A percentile compares a stretch with the other conserved stretches of the same genome.
Evolutionary conservation across 2,113 vertebrate genomes (phyloP).

Genomic region (Thunnus maccoyii): DNA sequence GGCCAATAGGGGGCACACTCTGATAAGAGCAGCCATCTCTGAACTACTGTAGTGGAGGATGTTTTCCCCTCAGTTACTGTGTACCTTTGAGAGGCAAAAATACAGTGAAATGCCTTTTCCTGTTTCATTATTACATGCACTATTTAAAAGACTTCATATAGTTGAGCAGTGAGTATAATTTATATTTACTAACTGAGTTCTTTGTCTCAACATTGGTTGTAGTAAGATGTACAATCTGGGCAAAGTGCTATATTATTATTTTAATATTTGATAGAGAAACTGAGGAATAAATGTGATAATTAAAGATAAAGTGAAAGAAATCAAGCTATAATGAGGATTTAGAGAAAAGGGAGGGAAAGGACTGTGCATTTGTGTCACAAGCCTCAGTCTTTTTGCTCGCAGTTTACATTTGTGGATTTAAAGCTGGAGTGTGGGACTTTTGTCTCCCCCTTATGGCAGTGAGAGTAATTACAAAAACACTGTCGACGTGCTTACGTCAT

Average conservation of each 20-base stretch:
- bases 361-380: conserved; percentile 33
- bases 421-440: too few relatives aligned
- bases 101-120: conserved; percentile 10
- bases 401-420: neutral
- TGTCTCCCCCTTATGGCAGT: too few relatives aligned
- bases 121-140: conserved; percentile 53
- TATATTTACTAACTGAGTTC: conserved; percentile 16
- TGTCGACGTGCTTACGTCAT: too few relatives aligned
- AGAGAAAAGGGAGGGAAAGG: conserved; percentile 37
- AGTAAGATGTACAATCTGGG: conserved; percentile 33
- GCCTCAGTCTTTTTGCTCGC: conserved; percentile 12
- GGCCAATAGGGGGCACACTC: conserved; percentile 73
- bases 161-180: neutral
- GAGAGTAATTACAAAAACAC: too few relatives aligned
- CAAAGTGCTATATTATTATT: conserved; percentile 6
- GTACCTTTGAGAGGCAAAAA: conserved; percentile 30
- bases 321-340: conserved; percentile 32
- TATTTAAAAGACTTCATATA: conserved; percentile 36
- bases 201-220: conserved; percentile 29
- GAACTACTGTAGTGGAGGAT: conserved; percentile 27
- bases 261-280: conserved; percentile 40
- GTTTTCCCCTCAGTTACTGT: conserved; percentile 29
- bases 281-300: conserved; percentile 15
- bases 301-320: conserved; percentile 33
- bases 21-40: conserved; percentile 68